phyloP scores from a whole-genome alignment of 2,113 vertebrate species.

The Nannobrachium achirus region DNA sequence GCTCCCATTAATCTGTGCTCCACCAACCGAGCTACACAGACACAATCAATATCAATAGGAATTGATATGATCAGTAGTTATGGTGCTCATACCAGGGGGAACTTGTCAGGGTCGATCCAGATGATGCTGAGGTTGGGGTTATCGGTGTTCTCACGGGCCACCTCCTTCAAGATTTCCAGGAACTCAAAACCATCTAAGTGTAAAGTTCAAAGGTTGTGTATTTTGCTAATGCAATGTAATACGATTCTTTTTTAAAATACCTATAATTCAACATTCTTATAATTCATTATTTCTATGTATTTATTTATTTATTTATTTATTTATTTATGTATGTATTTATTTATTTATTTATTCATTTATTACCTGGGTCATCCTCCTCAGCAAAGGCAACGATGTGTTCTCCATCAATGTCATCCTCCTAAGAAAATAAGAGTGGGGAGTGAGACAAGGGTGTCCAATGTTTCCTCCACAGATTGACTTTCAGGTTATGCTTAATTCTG shows the following conservation, averaged over 20 bases:
- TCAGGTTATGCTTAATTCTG: too few species aligned
- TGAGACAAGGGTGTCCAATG: not conserved
- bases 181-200: conserved; percentile 89
- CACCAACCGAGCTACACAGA: too few species aligned
- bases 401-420: conserved; percentile 91
- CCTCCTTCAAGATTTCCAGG: conserved; percentile 90
- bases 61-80: not conserved
- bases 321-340: too few species aligned
- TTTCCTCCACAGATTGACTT: not conserved
- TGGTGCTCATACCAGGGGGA: conserved; percentile 85
- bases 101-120: conserved; percentile 94
- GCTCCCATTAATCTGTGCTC: too few species aligned
- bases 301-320: too few species aligned
- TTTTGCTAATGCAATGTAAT: not conserved
- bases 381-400: conserved; percentile 95
- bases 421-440: not conserved
- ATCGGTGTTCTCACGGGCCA: conserved; percentile 90
- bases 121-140: conserved; percentile 94
- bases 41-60: too few species aligned
- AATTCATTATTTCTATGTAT: too few species aligned
- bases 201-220: conserved; percentile 15
- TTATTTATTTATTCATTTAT: too few species aligned
- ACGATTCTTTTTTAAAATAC: not conserved
- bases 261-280: not conserved
- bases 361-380: conserved; percentile 90